A percentile compares a stretch with the other conserved stretches of the same genome.
Conservation (phyloP, 2,797 vertebrate species). For the Cygnus olor region DNA sequence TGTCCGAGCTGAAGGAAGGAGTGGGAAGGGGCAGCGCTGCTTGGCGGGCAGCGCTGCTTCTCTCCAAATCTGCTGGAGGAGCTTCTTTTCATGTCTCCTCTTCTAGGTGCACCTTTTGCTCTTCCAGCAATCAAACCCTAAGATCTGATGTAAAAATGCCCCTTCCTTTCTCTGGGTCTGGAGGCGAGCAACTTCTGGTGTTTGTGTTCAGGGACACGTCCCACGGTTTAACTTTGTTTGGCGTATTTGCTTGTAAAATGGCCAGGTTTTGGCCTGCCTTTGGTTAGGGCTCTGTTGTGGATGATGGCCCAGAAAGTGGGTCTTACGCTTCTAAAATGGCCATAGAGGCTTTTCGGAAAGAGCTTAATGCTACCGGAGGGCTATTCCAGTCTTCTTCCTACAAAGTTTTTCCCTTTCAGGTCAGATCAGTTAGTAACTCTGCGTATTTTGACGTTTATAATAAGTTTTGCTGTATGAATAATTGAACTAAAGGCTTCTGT, state of each 20-base stretch:
- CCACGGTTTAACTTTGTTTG: rapidly evolving
- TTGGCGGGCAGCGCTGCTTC: rapidly evolving
- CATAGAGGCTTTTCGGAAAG: neutral
- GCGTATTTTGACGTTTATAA: neutral
- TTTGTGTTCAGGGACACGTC: neutral
- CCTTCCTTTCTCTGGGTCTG: neutral
- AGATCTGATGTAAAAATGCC: neutral
- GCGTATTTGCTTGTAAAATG: neutral
- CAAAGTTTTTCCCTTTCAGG: neutral
- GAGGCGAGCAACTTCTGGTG: neutral
- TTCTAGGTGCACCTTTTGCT: neutral
- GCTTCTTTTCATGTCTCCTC: neutral
- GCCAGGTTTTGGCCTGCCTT: neutral
- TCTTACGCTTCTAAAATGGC: neutral
- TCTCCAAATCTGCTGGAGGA: neutral
- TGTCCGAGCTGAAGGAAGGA: neutral
- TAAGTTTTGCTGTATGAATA: neutral
- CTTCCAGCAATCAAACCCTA: neutral
- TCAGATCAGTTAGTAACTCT: neutral
- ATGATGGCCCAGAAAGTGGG: neutral
- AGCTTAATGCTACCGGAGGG: neutral
- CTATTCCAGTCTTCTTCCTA: neutral
- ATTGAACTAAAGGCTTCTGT: neutral
- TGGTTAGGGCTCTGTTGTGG: neutral
- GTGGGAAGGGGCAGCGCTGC: neutral